These are phyloP conservation scores for Willowsia nigromaculata DNA, from an alignment of 2,888 invertebrate genomes.

Conservation along the genomic window DNA sequence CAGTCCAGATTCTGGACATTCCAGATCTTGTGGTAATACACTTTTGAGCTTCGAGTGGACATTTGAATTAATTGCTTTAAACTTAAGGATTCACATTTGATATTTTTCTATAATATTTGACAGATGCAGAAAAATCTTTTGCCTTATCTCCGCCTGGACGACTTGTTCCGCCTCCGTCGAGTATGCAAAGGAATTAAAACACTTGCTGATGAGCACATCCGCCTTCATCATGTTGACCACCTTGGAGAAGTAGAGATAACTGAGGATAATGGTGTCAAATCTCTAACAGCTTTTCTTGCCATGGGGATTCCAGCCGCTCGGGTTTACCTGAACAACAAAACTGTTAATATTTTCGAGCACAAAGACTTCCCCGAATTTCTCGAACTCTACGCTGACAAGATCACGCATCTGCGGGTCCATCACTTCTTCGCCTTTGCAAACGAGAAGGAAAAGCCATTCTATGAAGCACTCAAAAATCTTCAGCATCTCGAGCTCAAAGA, in stretches of 20 bases:
- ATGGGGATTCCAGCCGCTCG: not conserved
- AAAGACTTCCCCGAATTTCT: not conserved
- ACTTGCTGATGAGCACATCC: not conserved
- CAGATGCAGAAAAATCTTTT: no score
- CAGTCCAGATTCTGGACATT: no score
- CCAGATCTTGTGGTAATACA: no score
- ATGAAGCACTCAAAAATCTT: not conserved
- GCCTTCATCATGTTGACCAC: not conserved
- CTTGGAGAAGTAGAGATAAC: no score
- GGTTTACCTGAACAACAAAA: not conserved
- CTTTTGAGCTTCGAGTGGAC: no score
- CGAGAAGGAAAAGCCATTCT: not conserved
- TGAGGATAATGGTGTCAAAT: no score
- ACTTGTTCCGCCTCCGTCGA: not conserved
- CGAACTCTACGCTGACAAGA: not conserved
- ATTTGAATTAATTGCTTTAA: no score
- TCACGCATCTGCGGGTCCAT: slow-evolving; percentile 3
- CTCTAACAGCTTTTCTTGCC: no score
- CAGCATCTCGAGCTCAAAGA: not conserved
- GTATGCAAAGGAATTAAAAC: not conserved
- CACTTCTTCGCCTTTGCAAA: not conserved
- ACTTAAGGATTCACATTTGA: no score
- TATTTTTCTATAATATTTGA: no score
- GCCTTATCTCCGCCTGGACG: not conserved
- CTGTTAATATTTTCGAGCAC: not conserved